Base-by-base conservation (phyloP, 1,140 invertebrate species). In the Pinna nobilis region DNA sequence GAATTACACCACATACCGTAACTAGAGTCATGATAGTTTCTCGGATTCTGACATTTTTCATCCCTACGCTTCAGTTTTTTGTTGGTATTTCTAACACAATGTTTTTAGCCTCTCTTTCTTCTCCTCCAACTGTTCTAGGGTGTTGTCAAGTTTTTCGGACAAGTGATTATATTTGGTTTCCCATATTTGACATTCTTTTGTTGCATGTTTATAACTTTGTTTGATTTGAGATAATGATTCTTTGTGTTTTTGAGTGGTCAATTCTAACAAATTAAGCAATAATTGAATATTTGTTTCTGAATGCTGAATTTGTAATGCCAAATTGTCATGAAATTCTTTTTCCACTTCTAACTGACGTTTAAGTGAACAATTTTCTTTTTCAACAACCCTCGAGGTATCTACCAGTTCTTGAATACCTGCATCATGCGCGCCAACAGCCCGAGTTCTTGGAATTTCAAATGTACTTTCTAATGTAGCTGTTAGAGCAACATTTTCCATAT, bases 41-140 rank as follows among this genome's bases (percentile, higher is more conserved):
- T 20, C 33, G 30, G 11, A 75, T 39, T 47, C 69, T 66, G 60
- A 69, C 69, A 41, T 44, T 64, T 53, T 15, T 71, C 39, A 71
- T 71, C 60, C 13, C 70, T 64, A 11, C 70, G 33, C 28, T 55
- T 71, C 9, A 71, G 39, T 57, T 71, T 71, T 61, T 60, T 53
- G 50, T 49, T 64, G 20, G 50, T 6, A 65, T 71, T 71, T 55
- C 59, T 39, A 9, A 33, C 18, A 28, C 2, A 39, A 4, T 6
- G 9, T n/a, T 9, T 30, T 7, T 2, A 55, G 2, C 28, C 65
- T 39, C 3, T 39, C 25, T 23, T 65, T 64, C 9, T 23, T 11
- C 9, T 71, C 50, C 28, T 9, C 18, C 6, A 66, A 23, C n/a
- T 15, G 18, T 44, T 65, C 50, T 18, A 32, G 5, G 30, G 44